A percentile compares a stretch with the other conserved stretches of the same genome.
Evolutionary conservation across 1,140 invertebrate genomes (phyloP).

Genomic region (Charaxes varanes): DNA sequence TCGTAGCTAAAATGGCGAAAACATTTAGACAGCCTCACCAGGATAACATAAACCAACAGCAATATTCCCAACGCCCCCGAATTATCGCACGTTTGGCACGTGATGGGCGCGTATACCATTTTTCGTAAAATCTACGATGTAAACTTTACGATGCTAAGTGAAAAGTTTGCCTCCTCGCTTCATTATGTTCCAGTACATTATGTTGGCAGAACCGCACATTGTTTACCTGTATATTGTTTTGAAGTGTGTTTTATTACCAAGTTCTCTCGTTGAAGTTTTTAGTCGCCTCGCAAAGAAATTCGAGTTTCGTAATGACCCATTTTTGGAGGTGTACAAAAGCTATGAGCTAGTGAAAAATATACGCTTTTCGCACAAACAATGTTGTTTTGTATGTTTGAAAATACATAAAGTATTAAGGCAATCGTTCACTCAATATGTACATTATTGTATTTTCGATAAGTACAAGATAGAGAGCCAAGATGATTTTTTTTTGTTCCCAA

Average conservation of each 20-base stretch:
- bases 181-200: slow-evolving; percentile 13
- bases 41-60: slow-evolving; percentile 1
- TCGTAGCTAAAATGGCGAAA: too few relatives aligned
- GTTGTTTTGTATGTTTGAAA: too few relatives aligned
- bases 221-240: slow-evolving; percentile 14
- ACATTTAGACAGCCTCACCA: too few relatives aligned
- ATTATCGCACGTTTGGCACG: neutral
- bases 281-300: slow-evolving; percentile 8
- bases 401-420: too few relatives aligned
- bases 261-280: slow-evolving; percentile 12
- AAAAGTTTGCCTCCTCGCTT: slow-evolving; percentile 13
- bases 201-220: slow-evolving; percentile 10
- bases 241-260: slow-evolving; percentile 5
- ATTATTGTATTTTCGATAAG: too few relatives aligned
- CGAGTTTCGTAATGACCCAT: slow-evolving; percentile 6
- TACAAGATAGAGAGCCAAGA: too few relatives aligned
- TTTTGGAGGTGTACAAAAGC: too few relatives aligned
- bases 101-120: slow-evolving; percentile 5
- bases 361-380: too few relatives aligned
- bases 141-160: slow-evolving; percentile 18
- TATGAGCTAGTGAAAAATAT: too few relatives aligned
- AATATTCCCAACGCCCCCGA: slow-evolving; percentile 2
- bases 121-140: slow-evolving; percentile 12
- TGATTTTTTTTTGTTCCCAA: too few relatives aligned
- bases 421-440: too few relatives aligned